Conservation (phyloP, 2,888 invertebrate species). For the Pharmacophagus antenor region DNA sequence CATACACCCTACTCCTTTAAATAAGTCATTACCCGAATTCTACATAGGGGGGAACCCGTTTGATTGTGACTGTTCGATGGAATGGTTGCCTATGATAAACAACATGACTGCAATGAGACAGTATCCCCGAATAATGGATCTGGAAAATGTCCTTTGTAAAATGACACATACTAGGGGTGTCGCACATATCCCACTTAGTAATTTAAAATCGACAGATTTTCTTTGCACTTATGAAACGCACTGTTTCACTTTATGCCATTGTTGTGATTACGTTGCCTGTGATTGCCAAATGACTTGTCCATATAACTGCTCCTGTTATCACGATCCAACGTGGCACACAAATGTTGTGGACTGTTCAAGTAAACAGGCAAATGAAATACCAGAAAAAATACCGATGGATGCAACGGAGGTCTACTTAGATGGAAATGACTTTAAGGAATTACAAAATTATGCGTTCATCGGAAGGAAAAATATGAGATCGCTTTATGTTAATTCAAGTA, state of each 20-base stretch:
- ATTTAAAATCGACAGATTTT: slow-evolving; percentile 90
- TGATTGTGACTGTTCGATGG: slow-evolving; percentile 97
- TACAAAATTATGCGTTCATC: slow-evolving; percentile 94
- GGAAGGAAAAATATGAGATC: slow-evolving; percentile 94
- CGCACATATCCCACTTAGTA: slow-evolving; percentile 87
- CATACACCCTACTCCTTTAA: slow-evolving; percentile 86
- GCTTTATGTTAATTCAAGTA: slow-evolving; percentile 91
- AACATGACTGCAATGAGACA: slow-evolving; percentile 90
- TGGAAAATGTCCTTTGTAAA: slow-evolving; percentile 92
- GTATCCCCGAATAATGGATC: slow-evolving; percentile 93
- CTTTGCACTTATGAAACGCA: slow-evolving; percentile 94
- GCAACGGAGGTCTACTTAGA: slow-evolving; percentile 96
- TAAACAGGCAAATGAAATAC: slow-evolving; percentile 87
- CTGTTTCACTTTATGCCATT: slow-evolving; percentile 96
- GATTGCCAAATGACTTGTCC: slow-evolving; percentile 99
- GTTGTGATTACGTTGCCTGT: slow-evolving; percentile 97
- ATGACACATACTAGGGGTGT: slow-evolving; percentile 91
- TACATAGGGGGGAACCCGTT: slow-evolving; percentile 96
- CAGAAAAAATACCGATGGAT: slow-evolving; percentile 94
- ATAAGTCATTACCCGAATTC: slow-evolving; percentile 91
- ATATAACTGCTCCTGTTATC: slow-evolving; percentile 95
- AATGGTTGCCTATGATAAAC: slow-evolving; percentile 95
- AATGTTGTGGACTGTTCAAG: slow-evolving; percentile 95
- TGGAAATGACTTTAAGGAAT: slow-evolving; percentile 91
- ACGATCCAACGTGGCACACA: slow-evolving; percentile 95